Conservation (phyloP, 2,113 vertebrate genomes). For the Syngnathus scovelli region DNA sequence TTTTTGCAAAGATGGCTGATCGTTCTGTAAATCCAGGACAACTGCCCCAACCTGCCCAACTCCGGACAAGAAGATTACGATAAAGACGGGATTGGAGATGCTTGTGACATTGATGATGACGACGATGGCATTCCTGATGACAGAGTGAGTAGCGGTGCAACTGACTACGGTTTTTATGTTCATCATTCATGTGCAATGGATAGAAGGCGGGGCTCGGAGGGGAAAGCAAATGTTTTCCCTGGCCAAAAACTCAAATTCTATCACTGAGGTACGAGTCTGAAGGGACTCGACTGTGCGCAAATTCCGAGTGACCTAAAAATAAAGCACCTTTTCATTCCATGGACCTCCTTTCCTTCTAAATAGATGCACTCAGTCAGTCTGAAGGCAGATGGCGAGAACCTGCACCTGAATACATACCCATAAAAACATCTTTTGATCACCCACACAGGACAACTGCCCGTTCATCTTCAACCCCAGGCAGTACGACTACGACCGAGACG, state of each 20-base stretch:
- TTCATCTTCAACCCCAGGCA: constrained; percentile 96
- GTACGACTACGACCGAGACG: constrained; percentile 96
- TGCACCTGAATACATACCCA: constrained; percentile 31
- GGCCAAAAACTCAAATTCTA: constrained; percentile 65
- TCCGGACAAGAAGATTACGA: constrained; percentile 98
- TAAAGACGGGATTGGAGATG: constrained; percentile 92
- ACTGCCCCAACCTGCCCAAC: constrained; percentile 96
- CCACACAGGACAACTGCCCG: constrained; percentile 90
- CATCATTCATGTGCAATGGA: constrained; percentile 41
- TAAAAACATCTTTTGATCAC: constrained; percentile 15
- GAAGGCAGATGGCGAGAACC: constrained; percentile 32
- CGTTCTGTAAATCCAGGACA: constrained; percentile 77
- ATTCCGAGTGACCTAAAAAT: constrained; percentile 54
- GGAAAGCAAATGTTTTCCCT: constrained; percentile 57
- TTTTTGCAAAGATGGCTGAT: background rate
- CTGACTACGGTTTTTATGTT: constrained; percentile 27
- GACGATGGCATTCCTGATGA: constrained; percentile 92
- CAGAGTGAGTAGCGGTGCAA: constrained; percentile 70
- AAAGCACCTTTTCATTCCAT: constrained; percentile 49
- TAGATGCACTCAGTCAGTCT: constrained; percentile 24
- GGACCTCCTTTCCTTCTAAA: constrained; percentile 32
- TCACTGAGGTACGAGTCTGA: constrained; percentile 46
- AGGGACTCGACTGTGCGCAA: constrained; percentile 51
- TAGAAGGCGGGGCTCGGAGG: constrained; percentile 11
- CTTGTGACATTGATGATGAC: constrained; percentile 92